Evolutionary conservation across 1,140 invertebrate genomes (phyloP).

Genomic region (Trichoplusia ni): DNA sequence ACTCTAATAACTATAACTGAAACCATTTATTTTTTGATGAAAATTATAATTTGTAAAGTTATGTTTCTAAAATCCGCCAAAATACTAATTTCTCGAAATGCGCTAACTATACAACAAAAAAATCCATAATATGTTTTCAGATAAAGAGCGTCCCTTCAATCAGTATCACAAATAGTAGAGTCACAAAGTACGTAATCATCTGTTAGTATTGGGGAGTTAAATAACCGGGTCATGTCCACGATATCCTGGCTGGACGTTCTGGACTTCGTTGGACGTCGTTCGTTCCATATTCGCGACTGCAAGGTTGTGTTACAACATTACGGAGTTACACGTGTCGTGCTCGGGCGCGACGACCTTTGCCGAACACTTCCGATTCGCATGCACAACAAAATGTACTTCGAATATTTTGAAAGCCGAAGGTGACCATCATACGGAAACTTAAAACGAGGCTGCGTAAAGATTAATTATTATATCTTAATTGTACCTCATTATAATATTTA

Average conservation of each 20-base stretch:
- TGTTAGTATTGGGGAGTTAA: not conserved
- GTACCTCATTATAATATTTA: conserved; percentile 4
- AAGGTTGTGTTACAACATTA: conserved; percentile 68
- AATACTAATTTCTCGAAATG: no score
- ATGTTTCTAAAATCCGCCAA: no score
- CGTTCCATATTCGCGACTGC: conserved; percentile 65
- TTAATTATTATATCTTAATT: conserved; percentile 1
- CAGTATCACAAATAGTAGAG: no score
- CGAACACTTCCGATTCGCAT: conserved; percentile 77
- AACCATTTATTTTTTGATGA: no score
- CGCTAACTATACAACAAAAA: no score
- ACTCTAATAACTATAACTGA: no score
- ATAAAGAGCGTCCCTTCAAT: no score
- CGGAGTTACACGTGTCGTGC: conserved; percentile 66
- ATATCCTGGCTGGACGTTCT: conserved; percentile 31
- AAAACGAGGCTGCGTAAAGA: conserved; percentile 1
- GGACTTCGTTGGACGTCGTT: no score
- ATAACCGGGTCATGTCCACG: conserved; percentile 26
- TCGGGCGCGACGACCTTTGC: conserved; percentile 61
- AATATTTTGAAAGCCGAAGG: conserved; percentile 67
- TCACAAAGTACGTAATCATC: not conserved
- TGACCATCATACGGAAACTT: conserved; percentile 56
- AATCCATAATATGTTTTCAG: no score
- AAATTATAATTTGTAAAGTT: no score
- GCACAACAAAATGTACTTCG: conserved; percentile 63